Evolutionary conservation across 2,888 invertebrate species (phyloP), one percentile per base, ranked within the genome.

Genomic region (Glyphotaelius pellucidus): DNA sequence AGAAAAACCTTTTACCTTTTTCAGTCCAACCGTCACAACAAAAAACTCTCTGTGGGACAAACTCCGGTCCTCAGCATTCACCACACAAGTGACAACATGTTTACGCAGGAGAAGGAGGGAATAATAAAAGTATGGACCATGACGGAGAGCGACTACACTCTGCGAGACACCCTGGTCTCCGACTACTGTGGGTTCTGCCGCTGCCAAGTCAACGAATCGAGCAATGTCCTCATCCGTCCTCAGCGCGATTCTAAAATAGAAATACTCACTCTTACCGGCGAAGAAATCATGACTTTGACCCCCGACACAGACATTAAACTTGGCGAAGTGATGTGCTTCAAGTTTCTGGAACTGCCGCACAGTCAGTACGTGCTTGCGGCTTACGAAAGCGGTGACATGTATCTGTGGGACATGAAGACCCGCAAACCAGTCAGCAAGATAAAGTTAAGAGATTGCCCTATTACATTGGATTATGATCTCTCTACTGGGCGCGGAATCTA

Each of bases 91-190:
- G 96, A 96, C 93, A 96, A 96, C 93, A 96, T 98, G 93, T 96
- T 98, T 93, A 97, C 97, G 14, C 98, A 98, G 95, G 97, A 98
- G 94, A 98, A 98, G 95, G 97, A 97, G 92, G 98, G 98, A 93
- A 95, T 95, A 90, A 96, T 97, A 84, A 97, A 97, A 95, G 95
- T 97, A 93, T 98, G 97, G 97, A 95, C 96, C 93, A 95, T 96
- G 93, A 95, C 96, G 92, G 97, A 97, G 94, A 95, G 95, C 11
- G 97, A 97, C 91, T 97, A 97, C 92, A 95, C 96, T 92, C 95
- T 97, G 93, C 95, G 96, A 79, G 96, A 96, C 92, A 95, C 95
- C 11, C 96, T 97, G 91, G 94, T 96, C n/a, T 96, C 96, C 90
- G 96, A 97, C 93, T 97, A 97, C 94, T 95, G 96, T 92, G 98